Conservation (phyloP, 2,113 vertebrate species). For the Sylvicapra grimmia region DNA sequence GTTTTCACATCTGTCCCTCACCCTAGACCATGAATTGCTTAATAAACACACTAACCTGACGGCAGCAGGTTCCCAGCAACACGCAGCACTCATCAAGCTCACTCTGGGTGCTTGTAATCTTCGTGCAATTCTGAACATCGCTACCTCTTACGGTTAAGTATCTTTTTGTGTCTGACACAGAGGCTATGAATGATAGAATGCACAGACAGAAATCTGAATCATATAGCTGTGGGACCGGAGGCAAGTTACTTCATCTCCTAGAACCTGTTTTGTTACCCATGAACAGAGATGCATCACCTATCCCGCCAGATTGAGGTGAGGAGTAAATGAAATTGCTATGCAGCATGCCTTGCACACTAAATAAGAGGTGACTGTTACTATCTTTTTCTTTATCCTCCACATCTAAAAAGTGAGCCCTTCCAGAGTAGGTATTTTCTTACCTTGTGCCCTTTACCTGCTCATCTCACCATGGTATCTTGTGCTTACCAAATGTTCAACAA, state of each 20-base stretch:
- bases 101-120: not conserved
- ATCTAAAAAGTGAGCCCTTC: not conserved
- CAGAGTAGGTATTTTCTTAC: not conserved
- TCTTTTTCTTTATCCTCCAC: too few relatives aligned
- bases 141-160: not conserved
- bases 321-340: not conserved
- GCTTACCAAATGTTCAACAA: not conserved
- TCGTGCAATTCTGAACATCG: not conserved
- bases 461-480: accelerated
- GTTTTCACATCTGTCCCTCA: not conserved
- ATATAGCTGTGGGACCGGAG: not conserved
- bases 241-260: not conserved
- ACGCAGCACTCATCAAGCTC: not conserved
- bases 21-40: not conserved
- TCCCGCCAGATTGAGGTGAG: not conserved
- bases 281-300: not conserved
- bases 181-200: not conserved
- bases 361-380: not conserved
- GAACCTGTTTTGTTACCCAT: not conserved
- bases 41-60: not conserved
- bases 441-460: not conserved
- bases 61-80: not conserved
- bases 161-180: not conserved
- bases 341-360: not conserved
- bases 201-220: not conserved